These are phyloP conservation scores for Clamator glandarius DNA, from an alignment of 2,797 vertebrate species.

Conservation along the genomic window DNA sequence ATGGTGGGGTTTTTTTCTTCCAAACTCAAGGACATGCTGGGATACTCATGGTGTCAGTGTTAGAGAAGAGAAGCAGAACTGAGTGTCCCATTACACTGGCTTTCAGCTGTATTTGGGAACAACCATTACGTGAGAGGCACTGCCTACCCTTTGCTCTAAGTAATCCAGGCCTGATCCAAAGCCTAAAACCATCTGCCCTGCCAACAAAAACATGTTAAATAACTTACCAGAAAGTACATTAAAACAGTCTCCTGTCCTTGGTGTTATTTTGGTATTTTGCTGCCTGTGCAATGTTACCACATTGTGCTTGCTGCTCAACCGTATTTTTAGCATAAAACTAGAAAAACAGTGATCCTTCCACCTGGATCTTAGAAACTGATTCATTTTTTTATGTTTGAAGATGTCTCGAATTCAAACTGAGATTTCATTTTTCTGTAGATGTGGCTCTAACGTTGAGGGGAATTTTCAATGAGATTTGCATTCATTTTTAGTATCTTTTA, in stretches of 20 bases:
- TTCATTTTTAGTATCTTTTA: not conserved
- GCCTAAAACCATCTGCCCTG: constrained; percentile 54
- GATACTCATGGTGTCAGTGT: constrained; percentile 50
- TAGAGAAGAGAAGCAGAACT: constrained; percentile 59
- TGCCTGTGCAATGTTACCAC: constrained; percentile 42
- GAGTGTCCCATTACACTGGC: constrained; percentile 4
- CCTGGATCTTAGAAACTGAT: not conserved
- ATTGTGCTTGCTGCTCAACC: constrained; percentile 23
- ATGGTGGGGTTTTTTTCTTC: not conserved
- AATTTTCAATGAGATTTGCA: not conserved
- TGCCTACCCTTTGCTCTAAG: constrained; percentile 62
- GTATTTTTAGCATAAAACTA: not conserved
- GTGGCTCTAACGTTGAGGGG: not conserved
- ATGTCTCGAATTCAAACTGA: not conserved
- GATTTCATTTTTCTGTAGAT: not conserved
- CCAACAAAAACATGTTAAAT: constrained; percentile 74
- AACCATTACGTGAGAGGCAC: constrained; percentile 54
- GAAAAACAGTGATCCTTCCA: not conserved
- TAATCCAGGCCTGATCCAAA: constrained; percentile 60
- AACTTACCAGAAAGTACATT: constrained; percentile 71
- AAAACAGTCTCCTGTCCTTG: constrained; percentile 40
- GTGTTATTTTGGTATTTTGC: constrained; percentile 67
- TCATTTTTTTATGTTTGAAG: constrained; percentile 49
- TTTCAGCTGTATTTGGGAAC: constrained; percentile 56
- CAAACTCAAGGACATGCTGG: not conserved